A percentile compares a stretch with the other conserved stretches of the same genome.
Conservation (phyloP, 2,113 vertebrate genomes). For the Coturnix japonica region DNA sequence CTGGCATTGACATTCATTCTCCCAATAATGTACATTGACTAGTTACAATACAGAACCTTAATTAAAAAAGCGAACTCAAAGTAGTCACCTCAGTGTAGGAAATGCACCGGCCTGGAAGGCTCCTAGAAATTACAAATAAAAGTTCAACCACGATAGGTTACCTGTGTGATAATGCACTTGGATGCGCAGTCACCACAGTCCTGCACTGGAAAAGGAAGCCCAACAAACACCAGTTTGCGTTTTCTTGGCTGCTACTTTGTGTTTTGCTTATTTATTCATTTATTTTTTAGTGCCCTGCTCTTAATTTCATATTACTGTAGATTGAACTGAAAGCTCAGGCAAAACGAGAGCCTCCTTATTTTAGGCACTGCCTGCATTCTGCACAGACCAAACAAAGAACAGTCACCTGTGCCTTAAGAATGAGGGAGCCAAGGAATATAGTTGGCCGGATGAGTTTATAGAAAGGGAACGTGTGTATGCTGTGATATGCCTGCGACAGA, state of each 20-base stretch:
- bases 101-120: slow-evolving; percentile 8
- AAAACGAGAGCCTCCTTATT: not conserved
- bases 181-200: not conserved
- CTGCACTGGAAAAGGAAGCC: not conserved
- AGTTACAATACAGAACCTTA: slow-evolving; percentile 99
- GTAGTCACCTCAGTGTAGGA: slow-evolving; percentile 68
- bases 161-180: not conserved
- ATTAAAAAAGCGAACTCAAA: slow-evolving; percentile 91
- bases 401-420: not conserved
- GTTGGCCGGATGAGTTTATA: not conserved
- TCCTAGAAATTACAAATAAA: slow-evolving; percentile 58
- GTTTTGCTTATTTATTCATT: not conserved
- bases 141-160: slow-evolving; percentile 22
- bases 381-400: not conserved
- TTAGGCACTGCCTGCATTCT: not conserved
- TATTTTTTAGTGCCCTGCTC: not conserved
- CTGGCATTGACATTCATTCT: slow-evolving; percentile 99
- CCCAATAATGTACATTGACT: slow-evolving; percentile 99
- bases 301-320: not conserved
- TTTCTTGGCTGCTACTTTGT: not conserved
- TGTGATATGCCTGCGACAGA: not conserved
- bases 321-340: not conserved
- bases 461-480: fast-evolving
- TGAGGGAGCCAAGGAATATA: fast-evolving
- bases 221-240: fast-evolving